Conservation (phyloP, 2,113 vertebrate genomes). For the Rafetus swinhoei region DNA sequence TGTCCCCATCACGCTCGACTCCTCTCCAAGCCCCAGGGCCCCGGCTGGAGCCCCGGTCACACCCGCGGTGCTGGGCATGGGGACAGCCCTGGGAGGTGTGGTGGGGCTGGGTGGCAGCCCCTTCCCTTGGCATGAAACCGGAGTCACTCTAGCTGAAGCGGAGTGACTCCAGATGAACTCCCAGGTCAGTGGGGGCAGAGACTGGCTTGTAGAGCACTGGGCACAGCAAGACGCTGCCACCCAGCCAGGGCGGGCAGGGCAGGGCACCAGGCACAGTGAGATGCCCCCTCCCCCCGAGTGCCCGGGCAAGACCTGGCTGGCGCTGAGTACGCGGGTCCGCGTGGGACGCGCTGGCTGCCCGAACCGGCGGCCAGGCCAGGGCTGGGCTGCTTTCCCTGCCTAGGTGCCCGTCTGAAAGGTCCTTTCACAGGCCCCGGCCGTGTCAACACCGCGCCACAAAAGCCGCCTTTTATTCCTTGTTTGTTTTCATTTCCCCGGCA, state of each 20-base stretch:
- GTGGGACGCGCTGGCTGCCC: background rate
- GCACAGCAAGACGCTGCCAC: too few species aligned
- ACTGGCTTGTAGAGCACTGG: too few species aligned
- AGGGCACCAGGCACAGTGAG: too few species aligned
- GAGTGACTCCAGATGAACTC: background rate
- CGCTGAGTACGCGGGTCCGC: too few species aligned
- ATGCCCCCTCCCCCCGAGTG: background rate
- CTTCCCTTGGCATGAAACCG: background rate
- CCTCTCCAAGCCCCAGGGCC: too few species aligned
- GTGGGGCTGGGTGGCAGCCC: background rate
- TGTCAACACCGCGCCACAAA: conserved; percentile 69
- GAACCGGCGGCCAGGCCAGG: background rate
- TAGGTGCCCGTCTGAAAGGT: conserved; percentile 30
- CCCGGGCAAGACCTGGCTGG: background rate
- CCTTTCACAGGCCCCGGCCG: conserved; percentile 69
- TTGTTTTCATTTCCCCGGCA: conserved; percentile 73
- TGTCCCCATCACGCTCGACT: background rate
- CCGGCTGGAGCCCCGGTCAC: background rate
- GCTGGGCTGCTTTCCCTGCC: background rate
- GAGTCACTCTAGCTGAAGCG: background rate
- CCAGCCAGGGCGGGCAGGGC: too few species aligned
- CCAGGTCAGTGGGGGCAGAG: background rate
- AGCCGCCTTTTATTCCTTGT: conserved; percentile 74
- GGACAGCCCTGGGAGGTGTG: background rate
- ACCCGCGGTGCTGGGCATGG: too few species aligned